phyloP scores from a whole-genome alignment of 1,140 invertebrate genomes.

The Leptinotarsa defecta region DNA sequence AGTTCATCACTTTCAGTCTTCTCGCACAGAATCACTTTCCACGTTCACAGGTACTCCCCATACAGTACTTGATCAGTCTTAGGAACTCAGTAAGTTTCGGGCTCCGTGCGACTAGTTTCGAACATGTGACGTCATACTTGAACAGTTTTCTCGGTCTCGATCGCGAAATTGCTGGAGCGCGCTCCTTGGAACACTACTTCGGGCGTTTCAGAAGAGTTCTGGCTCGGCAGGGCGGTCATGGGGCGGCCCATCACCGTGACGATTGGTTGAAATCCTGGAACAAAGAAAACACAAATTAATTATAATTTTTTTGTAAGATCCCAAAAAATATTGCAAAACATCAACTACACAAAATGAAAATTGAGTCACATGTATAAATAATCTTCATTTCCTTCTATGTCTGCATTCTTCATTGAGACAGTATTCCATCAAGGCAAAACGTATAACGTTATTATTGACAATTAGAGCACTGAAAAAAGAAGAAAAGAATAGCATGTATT shows the following conservation, averaged over 20 bases:
- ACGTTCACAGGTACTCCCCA: not conserved
- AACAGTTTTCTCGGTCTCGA: conserved; percentile 52
- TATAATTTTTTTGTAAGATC: too few species aligned
- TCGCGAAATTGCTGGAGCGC: conserved; percentile 30
- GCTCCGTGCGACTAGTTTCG: conserved; percentile 31
- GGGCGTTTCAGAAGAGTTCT: conserved; percentile 25
- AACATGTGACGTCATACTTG: conserved; percentile 64
- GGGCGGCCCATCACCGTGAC: conserved; percentile 57
- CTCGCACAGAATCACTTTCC: not conserved
- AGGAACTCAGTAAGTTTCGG: conserved; percentile 51
- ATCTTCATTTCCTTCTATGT: too few species aligned
- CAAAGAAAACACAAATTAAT: not conserved
- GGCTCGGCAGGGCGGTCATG: conserved; percentile 28
- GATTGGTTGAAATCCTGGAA: conserved; percentile 63
- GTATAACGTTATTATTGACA: too few species aligned
- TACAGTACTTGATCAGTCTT: conserved; percentile 41
- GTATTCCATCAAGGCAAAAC: too few species aligned
- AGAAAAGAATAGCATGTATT: too few species aligned
- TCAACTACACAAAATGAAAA: too few species aligned
- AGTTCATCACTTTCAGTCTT: conserved; percentile 27
- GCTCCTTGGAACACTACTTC: conserved; percentile 39
- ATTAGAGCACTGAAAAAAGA: too few species aligned
- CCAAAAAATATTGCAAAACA: too few species aligned
- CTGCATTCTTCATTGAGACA: too few species aligned
- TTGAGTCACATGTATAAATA: too few species aligned